Evolutionary conservation across 2,888 invertebrate species (phyloP).

Genomic region (Prosopocoilus inquinatus): DNA sequence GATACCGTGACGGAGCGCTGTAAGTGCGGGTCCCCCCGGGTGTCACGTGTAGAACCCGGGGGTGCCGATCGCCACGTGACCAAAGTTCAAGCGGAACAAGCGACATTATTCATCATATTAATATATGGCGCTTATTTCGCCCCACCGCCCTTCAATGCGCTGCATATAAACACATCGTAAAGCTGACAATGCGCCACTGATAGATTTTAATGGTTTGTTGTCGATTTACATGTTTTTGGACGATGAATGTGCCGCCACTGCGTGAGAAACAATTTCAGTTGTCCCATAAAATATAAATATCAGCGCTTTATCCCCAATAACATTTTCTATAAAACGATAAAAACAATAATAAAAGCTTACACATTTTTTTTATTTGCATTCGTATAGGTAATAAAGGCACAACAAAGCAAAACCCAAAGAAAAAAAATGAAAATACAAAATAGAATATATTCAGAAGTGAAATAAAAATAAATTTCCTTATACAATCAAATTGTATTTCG

Average conservation of each 20-base stretch:
- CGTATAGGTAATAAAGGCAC: too few species aligned
- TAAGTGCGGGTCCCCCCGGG: background rate
- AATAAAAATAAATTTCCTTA: too few species aligned
- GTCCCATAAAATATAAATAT: too few species aligned
- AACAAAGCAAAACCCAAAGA: too few species aligned
- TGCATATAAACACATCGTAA: slow-evolving; percentile 2
- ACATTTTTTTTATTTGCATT: too few species aligned
- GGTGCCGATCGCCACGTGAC: slow-evolving; percentile 22
- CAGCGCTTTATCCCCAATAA: too few species aligned
- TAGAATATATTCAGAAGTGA: too few species aligned
- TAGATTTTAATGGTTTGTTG: background rate
- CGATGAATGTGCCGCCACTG: background rate
- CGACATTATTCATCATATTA: slow-evolving; percentile 22
- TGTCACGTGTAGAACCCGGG: slow-evolving; percentile 19
- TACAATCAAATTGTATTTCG: too few species aligned
- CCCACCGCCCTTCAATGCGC: slow-evolving; percentile 29
- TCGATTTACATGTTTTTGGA: background rate
- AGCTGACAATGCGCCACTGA: background rate
- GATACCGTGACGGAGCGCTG: background rate
- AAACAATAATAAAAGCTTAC: too few species aligned
- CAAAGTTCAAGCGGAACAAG: slow-evolving; percentile 21
- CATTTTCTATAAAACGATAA: too few species aligned
- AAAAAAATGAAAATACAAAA: too few species aligned
- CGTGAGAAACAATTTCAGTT: background rate
- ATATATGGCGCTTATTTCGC: slow-evolving; percentile 38